Evolutionary conservation across 2,797 vertebrate species (phyloP).

Genomic region (Takifugu ocellatus): DNA sequence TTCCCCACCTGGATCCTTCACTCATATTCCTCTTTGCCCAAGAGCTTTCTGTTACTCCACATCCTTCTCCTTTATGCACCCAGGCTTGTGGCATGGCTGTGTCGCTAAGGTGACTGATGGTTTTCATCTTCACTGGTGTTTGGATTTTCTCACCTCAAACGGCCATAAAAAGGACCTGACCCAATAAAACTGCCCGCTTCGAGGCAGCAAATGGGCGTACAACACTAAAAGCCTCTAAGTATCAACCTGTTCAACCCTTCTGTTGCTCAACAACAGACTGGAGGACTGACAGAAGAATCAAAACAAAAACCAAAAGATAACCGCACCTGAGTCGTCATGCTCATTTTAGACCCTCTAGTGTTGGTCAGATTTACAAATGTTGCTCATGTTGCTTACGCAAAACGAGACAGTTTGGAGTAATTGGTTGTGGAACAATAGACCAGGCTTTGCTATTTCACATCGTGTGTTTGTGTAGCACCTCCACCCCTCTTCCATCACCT

Average conservation of each 20-base stretch:
- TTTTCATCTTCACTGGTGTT: conserved; percentile 54
- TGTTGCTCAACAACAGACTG: conserved; percentile 19
- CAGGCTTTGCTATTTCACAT: conserved; percentile 53
- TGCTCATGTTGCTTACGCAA: conserved; percentile 27
- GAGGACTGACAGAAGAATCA: conserved; percentile 4
- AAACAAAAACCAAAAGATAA: conserved; percentile 10
- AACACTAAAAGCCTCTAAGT: conserved; percentile 23
- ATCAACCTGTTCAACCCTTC: conserved; percentile 9
- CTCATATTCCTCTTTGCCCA: conserved; percentile 5
- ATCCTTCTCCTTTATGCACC: conserved; percentile 23
- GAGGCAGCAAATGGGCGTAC: conserved; percentile 27
- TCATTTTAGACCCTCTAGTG: conserved; percentile 1
- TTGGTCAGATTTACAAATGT: conserved; percentile 18
- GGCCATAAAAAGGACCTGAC: conserved; percentile 59
- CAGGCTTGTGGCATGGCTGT: conserved; percentile 24
- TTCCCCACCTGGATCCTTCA: conserved; percentile 21
- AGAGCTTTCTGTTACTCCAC: conserved; percentile 16
- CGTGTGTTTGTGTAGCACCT: conserved; percentile 59
- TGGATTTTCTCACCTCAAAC: conserved; percentile 48
- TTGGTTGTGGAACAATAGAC: conserved; percentile 56
- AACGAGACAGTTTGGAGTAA: conserved; percentile 50
- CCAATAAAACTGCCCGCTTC: conserved; percentile 30
- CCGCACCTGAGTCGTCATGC: conserved; percentile 6
- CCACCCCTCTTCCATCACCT: conserved; percentile 31
- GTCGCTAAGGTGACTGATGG: conserved; percentile 49